phyloP scores from a whole-genome alignment of 2,113 vertebrate genomes.

The Phalacrocorax carbo region DNA sequence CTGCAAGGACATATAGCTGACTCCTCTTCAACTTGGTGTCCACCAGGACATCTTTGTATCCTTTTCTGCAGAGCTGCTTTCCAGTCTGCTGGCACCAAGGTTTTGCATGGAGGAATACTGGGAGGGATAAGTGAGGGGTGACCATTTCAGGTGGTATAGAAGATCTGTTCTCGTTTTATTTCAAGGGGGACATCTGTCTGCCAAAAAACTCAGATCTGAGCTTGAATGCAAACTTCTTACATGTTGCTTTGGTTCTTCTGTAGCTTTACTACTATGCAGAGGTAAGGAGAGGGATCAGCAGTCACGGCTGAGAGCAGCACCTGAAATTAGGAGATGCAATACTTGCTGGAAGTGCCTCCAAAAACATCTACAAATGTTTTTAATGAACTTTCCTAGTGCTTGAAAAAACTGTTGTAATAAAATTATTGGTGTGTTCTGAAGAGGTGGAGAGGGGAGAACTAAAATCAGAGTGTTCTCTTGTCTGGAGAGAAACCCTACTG shows the following conservation, averaged over 20 bases:
- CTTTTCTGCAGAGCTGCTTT: neutral
- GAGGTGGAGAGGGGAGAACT: neutral
- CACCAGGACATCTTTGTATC: neutral
- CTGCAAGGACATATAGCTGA: neutral
- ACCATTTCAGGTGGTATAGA: neutral
- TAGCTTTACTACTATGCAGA: neutral
- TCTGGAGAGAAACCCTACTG: neutral
- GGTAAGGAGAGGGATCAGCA: neutral
- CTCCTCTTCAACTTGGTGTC: neutral
- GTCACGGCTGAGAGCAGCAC: neutral
- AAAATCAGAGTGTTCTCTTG: neutral
- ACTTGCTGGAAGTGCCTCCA: neutral
- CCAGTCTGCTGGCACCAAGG: neutral
- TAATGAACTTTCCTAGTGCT: neutral
- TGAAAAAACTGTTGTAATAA: neutral
- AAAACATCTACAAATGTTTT: neutral
- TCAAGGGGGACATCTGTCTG: neutral
- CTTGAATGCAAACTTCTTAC: neutral
- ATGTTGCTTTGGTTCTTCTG: neutral
- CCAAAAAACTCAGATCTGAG: neutral
- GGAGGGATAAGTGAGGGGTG: accelerated
- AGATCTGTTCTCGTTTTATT: neutral
- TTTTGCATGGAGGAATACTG: neutral
- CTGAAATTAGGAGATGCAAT: neutral
- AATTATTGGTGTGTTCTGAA: neutral